Evolutionary conservation across 2,888 invertebrate genomes (phyloP).

Genomic region (Ochropleura plecta): DNA sequence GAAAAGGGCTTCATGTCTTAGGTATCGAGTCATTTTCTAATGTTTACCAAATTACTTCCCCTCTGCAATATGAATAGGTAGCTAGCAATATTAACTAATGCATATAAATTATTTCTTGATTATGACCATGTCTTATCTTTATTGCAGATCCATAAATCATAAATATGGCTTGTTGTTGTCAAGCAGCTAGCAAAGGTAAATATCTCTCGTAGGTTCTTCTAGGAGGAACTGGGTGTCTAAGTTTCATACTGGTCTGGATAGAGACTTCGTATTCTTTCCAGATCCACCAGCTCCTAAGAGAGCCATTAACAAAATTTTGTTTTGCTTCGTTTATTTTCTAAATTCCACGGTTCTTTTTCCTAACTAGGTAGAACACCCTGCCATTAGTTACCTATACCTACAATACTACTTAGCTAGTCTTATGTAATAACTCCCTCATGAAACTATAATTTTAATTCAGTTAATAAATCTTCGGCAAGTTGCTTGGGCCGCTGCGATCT

Average conservation of each 20-base stretch:
- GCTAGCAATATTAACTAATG: neutral
- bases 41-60: neutral
- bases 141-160: conserved; percentile 36
- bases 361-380: neutral
- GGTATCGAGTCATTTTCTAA: neutral
- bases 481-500: conserved; percentile 86
- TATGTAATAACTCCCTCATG: neutral
- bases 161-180: conserved; percentile 69
- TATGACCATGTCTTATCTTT: neutral
- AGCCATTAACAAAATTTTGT: neutral
- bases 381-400: conserved; percentile 1
- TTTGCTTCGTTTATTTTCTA: neutral
- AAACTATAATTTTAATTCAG: conserved; percentile 64
- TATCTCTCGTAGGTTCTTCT: conserved; percentile 12
- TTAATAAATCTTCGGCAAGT: conserved; percentile 77
- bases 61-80: neutral
- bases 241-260: neutral
- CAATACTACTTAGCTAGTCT: neutral
- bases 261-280: neutral
- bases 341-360: neutral
- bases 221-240: neutral
- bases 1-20: neutral
- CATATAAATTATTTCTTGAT: neutral
- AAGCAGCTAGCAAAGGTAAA: conserved; percentile 55
- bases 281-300: neutral